These are phyloP conservation scores for Elegia similella DNA, from an alignment of 2,888 invertebrate genomes.

Conservation along the genomic window DNA sequence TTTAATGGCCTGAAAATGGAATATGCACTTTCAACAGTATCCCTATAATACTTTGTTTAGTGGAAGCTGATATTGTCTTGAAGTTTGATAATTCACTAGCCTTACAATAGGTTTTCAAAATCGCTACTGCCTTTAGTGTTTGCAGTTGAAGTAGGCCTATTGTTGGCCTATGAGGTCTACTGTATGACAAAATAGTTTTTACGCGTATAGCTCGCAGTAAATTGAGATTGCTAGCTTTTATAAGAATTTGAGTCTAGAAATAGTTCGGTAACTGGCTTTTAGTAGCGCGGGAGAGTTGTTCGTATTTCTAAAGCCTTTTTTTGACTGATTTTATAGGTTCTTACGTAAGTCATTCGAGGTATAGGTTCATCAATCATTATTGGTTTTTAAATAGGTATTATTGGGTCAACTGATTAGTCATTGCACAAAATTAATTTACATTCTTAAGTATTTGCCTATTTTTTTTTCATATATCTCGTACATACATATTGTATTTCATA, in stretches of 20 bases:
- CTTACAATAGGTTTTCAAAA: no score
- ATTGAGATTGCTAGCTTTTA: conserved; percentile 5
- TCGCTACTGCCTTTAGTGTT: not conserved
- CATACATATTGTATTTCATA: no score
- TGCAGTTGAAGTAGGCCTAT: not conserved
- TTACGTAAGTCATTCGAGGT: not conserved
- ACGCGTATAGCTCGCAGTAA: not conserved
- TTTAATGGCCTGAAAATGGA: no score
- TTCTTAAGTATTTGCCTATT: not conserved
- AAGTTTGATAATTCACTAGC: no score
- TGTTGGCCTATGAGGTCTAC: not conserved
- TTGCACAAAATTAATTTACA: not conserved
- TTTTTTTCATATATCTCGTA: no score
- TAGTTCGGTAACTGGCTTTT: not conserved
- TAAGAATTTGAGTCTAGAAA: not conserved
- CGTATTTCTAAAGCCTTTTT: not conserved
- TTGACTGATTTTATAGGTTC: conserved; percentile 10
- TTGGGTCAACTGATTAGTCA: not conserved
- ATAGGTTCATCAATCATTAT: not conserved
- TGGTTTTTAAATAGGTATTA: not conserved
- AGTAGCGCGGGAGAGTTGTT: not conserved
- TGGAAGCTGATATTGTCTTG: no score
- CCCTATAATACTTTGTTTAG: no score
- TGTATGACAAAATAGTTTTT: not conserved
- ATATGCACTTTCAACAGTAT: no score